Evolutionary conservation across 2,113 vertebrate species (phyloP).

Genomic region (Perccottus glenii): DNA sequence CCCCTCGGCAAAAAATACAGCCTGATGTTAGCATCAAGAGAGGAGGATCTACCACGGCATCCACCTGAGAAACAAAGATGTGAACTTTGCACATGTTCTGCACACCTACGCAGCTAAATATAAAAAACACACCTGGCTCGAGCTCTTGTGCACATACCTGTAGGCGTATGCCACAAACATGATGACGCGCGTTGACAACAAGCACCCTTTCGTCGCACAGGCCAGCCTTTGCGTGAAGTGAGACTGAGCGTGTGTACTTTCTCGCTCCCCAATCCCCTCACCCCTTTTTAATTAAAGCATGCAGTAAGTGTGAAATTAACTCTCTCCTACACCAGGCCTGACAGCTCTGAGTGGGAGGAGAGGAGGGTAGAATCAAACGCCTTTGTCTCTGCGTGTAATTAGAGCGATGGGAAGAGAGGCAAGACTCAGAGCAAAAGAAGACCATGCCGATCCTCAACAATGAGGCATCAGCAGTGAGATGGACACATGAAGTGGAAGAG

Average conservation of each 20-base stretch:
- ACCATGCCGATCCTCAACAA: conserved; percentile 42
- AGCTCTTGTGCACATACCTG: conserved; percentile 29
- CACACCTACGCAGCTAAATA: conserved; percentile 42
- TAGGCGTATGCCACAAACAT: conserved; percentile 27
- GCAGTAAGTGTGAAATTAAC: conserved; percentile 86
- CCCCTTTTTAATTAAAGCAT: conserved; percentile 83
- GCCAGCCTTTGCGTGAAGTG: conserved; percentile 57
- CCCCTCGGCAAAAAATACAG: conserved; percentile 53
- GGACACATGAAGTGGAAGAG: conserved; percentile 50
- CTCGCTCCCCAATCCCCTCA: conserved; percentile 35
- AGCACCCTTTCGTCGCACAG: conserved; percentile 21
- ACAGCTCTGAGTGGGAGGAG: conserved; percentile 81
- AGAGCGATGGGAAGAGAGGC: conserved; percentile 66
- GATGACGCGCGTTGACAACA: conserved; percentile 9
- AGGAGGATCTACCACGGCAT: conserved; percentile 23
- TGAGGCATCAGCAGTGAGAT: conserved; percentile 47
- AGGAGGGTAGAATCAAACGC: conserved; percentile 76
- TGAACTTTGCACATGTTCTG: conserved; percentile 30
- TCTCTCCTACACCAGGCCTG: conserved; percentile 82
- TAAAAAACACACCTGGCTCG: conserved; percentile 37
- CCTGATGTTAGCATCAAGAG: conserved; percentile 45
- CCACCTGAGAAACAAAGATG: conserved; percentile 38
- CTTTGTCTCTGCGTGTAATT: conserved; percentile 82
- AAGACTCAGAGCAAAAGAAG: conserved; percentile 34
- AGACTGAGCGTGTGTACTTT: conserved; percentile 58